Conservation (phyloP, 1,140 invertebrate species). For the Colletes latitarsis region DNA sequence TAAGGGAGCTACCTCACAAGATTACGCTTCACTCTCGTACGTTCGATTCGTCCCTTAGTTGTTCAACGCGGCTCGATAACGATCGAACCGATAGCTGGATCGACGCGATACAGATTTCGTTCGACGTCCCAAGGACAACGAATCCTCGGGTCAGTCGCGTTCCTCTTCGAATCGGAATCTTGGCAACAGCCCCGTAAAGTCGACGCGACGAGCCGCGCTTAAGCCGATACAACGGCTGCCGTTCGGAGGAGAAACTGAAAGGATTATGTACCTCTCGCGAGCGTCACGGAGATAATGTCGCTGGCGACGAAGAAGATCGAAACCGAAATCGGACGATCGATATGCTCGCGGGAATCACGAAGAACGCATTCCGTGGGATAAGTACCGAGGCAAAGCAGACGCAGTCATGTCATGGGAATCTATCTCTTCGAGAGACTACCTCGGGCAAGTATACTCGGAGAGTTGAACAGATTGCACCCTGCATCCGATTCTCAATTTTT, state of each 20-base stretch:
- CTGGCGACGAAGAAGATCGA: constrained; percentile 73
- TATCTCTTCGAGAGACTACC: constrained; percentile 80
- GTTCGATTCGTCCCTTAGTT: background rate
- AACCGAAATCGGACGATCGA: constrained; percentile 49
- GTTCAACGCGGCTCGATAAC: background rate
- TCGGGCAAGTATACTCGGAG: constrained; percentile 70
- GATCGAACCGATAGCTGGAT: constrained; percentile 13
- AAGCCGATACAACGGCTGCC: background rate
- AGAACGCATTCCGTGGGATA: constrained; percentile 56
- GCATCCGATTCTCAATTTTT: too few species aligned
- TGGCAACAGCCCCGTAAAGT: constrained; percentile 7
- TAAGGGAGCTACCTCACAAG: constrained; percentile 24
- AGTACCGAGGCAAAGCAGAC: constrained; percentile 58
- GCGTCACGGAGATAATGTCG: constrained; percentile 66
- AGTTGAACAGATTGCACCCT: too few species aligned
- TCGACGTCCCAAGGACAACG: too few species aligned
- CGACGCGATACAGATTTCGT: too few species aligned
- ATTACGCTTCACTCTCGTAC: background rate
- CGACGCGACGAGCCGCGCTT: background rate
- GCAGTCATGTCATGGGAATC: constrained; percentile 82
- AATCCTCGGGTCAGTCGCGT: background rate
- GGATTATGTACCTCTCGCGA: constrained; percentile 41
- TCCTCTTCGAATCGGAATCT: constrained; percentile 5
- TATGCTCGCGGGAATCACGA: constrained; percentile 35
- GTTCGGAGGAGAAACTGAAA: background rate